Base-by-base conservation (phyloP, 2,113 vertebrate species). In the Hippolais icterina region DNA sequence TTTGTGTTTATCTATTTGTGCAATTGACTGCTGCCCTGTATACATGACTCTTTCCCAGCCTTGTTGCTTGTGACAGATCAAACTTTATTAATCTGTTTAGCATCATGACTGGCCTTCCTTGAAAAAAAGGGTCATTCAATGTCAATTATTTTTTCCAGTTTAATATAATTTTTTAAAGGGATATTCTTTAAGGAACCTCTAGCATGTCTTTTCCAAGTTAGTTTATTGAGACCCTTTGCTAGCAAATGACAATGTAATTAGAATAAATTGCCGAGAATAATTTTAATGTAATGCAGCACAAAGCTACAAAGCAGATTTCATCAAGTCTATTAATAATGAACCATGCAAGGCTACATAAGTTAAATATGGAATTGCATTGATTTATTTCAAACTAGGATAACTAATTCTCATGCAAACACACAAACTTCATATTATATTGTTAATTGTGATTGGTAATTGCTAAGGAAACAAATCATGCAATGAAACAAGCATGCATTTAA, bases 261-360 rank as follows among this genome's bases (percentile, higher is more conserved):
- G 96, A 89, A 80, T 92, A 86, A 80, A 81, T 96, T 86, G 69
- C 66, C 1, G 1, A 94, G 69, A 92, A 91, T 89, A 24, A 81
- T 92, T 89, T 83, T 88, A 85, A 92, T 90, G 16, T 89, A 90
- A 95, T 47, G 93, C 94, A 86, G 96, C 93, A 97, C 89, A 94
- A 97, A 98, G 97, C 93, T 95, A 96, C 92, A 50, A 97, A 98
- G 97, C 98, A 79, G 95, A 90, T 91, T 95, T 95, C 52, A 92
- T 37, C 65, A 86, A 92, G 84, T 97, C 95, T 79, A 97, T 96
- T 97, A 97, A 96, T 94, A 66, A 68, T 82, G 94, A 95, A 91
- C 91, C 97, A 97, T 57, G 97, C 97, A 96, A 95, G 87, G 92
- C 93, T 94, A 57, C 35, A 11, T 27, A 93, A 54, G 91, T 95